Percentiles rank a stretch among this genome's conserved stretches.
Conservation (phyloP, 2,888 invertebrate species). For the Drosophila formosana region DNA sequence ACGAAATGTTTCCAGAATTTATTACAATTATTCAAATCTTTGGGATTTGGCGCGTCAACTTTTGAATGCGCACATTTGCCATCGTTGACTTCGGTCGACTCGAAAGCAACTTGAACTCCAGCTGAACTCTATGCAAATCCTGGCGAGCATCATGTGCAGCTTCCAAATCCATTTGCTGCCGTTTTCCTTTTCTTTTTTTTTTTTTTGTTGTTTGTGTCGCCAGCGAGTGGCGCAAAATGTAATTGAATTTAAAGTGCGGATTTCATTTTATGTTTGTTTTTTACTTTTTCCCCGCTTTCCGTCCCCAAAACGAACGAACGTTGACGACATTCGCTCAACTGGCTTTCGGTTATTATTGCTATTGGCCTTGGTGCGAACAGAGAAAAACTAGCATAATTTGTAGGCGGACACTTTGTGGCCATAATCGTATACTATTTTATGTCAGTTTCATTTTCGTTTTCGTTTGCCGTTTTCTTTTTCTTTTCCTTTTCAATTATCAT, state of each 20-base stretch:
- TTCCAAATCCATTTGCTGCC: slow-evolving; percentile 25
- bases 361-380: not conserved
- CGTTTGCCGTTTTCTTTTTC: not conserved
- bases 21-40: slow-evolving; percentile 81
- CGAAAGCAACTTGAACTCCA: slow-evolving; percentile 17
- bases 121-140: slow-evolving; percentile 30
- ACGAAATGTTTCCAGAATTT: slow-evolving; percentile 71
- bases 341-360: not conserved
- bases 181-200: slow-evolving; percentile 1
- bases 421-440: slow-evolving; percentile 45
- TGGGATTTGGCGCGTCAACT: slow-evolving; percentile 78
- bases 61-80: slow-evolving; percentile 77
- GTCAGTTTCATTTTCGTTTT: slow-evolving; percentile 20
- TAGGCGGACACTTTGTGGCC: slow-evolving; percentile 12
- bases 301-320: not conserved
- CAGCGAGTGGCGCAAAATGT: slow-evolving; percentile 59
- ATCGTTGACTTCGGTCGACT: slow-evolving; percentile 53
- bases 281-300: slow-evolving; percentile 12
- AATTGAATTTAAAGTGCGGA: slow-evolving; percentile 79
- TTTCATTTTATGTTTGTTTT: slow-evolving; percentile 58
- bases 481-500: slow-evolving; percentile 61
- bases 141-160: slow-evolving; percentile 64
- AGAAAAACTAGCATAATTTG: slow-evolving; percentile 14
- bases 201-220: slow-evolving; percentile 3
- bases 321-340: slow-evolving; percentile 13